Percentiles rank a stretch among this genome's conserved stretches.
Evolutionary conservation across 2,797 vertebrate species (phyloP).

Genomic region (Poecilia velifera): DNA sequence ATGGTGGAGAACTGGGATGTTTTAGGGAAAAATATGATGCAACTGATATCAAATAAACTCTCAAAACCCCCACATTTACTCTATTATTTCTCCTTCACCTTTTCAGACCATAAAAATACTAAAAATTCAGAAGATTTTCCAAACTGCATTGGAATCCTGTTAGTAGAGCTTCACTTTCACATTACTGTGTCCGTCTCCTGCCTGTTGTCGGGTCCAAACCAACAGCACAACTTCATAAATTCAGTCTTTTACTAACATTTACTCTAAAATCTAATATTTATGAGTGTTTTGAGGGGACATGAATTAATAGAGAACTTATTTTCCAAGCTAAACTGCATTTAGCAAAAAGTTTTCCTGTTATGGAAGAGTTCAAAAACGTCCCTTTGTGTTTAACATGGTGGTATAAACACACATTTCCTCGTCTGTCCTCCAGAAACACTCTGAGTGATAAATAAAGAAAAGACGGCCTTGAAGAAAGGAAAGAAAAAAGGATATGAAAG

Average conservation of each 20-base stretch:
- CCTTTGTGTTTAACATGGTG: not conserved
- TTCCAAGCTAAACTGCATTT: not conserved
- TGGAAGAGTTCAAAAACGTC: not conserved
- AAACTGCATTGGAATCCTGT: not conserved
- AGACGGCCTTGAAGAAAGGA: conserved; percentile 2
- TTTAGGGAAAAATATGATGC: not conserved
- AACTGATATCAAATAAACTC: not conserved
- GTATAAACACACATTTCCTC: conserved; percentile 25
- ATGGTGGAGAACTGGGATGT: not conserved
- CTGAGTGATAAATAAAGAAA: not conserved
- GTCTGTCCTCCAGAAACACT: conserved; percentile 16
- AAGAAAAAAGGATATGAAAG: not conserved
- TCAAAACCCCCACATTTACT: not conserved
- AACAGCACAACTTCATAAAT: not conserved
- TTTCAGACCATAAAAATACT: not conserved
- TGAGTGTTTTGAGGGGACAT: not conserved
- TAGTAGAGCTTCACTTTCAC: not conserved
- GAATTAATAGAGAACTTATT: not conserved
- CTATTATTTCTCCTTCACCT: not conserved
- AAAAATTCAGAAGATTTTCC: not conserved
- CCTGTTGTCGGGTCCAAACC: not conserved
- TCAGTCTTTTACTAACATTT: not conserved
- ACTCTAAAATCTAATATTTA: not conserved
- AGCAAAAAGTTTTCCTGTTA: not conserved
- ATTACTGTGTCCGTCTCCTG: not conserved